Evolutionary conservation across 2,888 invertebrate species (phyloP).

Genomic region (Isoperla grammatica): DNA sequence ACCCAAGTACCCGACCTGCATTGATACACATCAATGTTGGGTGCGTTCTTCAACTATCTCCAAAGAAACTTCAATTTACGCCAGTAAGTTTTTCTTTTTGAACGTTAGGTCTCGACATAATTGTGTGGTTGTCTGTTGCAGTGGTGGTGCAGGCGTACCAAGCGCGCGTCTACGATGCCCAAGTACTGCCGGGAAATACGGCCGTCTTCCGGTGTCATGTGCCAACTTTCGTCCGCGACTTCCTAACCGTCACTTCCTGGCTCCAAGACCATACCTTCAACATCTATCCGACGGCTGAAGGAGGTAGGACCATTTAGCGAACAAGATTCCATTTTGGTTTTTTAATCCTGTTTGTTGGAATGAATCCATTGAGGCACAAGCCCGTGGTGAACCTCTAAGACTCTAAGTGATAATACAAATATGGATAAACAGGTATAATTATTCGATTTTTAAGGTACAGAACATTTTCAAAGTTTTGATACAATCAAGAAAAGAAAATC

Average conservation of each 20-base stretch:
- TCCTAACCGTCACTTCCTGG: conserved; percentile 32
- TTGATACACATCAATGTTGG: too few species aligned
- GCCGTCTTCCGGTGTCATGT: conserved; percentile 32
- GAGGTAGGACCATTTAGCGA: conserved; percentile 21
- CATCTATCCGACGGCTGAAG: conserved; percentile 32
- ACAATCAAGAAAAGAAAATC: neutral
- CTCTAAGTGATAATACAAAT: too few species aligned
- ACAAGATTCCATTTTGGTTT: neutral
- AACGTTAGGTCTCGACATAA: too few species aligned
- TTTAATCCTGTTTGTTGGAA: too few species aligned
- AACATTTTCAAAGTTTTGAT: neutral
- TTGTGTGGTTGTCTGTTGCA: too few species aligned
- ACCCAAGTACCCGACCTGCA: too few species aligned
- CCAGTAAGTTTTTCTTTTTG: too few species aligned
- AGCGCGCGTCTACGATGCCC: conserved; percentile 28
- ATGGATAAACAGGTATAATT: neutral
- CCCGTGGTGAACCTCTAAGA: too few species aligned
- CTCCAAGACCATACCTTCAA: conserved; percentile 31
- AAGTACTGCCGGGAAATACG: conserved; percentile 30
- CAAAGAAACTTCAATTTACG: too few species aligned
- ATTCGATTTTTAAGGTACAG: neutral
- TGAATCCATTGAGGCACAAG: too few species aligned
- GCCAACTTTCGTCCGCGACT: conserved; percentile 31
- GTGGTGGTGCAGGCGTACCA: conserved; percentile 30
- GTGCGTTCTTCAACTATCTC: too few species aligned